A percentile compares a stretch with the other conserved stretches of the same genome.
Conservation (phyloP, 23 tunicate species). For the Halocynthia roretzi region DNA sequence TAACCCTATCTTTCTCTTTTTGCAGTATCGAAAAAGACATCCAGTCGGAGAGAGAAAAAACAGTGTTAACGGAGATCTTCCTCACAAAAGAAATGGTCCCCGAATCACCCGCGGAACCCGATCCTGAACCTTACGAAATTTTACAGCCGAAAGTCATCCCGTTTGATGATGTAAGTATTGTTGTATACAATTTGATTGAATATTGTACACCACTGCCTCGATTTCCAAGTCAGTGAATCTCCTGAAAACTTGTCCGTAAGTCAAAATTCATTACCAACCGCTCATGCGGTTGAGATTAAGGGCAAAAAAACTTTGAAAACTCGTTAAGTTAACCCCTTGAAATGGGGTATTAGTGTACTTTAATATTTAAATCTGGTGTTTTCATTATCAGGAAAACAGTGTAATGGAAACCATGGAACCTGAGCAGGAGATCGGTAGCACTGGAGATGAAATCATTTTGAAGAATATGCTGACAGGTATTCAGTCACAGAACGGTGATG, state of each 20-base stretch:
- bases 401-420: constrained; percentile 32
- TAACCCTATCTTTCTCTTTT: not conserved
- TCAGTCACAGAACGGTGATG: constrained; percentile 13
- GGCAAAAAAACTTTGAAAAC: too few relatives aligned
- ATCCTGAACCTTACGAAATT: constrained; percentile 79
- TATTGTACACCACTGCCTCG: too few relatives aligned
- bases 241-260: too few relatives aligned
- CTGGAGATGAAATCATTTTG: not conserved
- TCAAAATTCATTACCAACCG: not conserved
- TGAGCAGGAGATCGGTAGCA: constrained; percentile 11
- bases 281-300: too few relatives aligned
- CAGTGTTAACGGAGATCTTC: constrained; percentile 67
- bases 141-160: constrained; percentile 85
- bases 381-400: constrained; percentile 8
- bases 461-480: constrained; percentile 20
- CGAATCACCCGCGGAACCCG: constrained; percentile 91
- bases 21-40: constrained; percentile 76
- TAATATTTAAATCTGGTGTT: too few relatives aligned
- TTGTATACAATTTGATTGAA: too few relatives aligned
- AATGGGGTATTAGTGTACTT: too few relatives aligned
- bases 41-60: constrained; percentile 69
- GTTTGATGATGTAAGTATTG: constrained; percentile 66
- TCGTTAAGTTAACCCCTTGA: too few relatives aligned
- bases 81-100: constrained; percentile 78
- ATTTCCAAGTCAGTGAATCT: too few relatives aligned